Conservation (phyloP, 2,888 invertebrate species). For the Ormyrus nitidulus region DNA sequence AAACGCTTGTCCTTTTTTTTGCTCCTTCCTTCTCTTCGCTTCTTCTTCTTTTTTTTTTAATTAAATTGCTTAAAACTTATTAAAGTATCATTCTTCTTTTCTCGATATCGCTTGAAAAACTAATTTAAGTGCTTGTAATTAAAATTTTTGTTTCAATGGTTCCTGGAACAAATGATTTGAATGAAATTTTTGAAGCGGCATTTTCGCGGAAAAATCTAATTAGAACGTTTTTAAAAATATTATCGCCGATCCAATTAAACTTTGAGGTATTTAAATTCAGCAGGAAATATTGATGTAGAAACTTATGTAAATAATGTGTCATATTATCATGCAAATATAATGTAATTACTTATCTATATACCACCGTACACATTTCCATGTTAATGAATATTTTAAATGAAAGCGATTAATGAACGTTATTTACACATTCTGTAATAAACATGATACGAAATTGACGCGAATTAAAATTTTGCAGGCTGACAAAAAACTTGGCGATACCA, state of each 20-base stretch:
- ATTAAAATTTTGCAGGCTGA: too few species aligned
- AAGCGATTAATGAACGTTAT: background rate
- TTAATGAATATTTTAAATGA: conserved; percentile 29
- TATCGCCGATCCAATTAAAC: background rate
- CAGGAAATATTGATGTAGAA: conserved; percentile 10
- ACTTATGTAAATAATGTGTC: conserved; percentile 14
- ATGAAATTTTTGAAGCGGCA: background rate
- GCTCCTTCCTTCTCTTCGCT: background rate
- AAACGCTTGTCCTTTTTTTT: conserved; percentile 17
- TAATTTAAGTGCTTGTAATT: conserved; percentile 32
- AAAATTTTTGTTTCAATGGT: conserved; percentile 37
- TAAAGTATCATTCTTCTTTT: conserved; percentile 32
- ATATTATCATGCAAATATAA: background rate
- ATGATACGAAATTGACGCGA: too few species aligned
- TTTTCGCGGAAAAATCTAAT: too few species aligned
- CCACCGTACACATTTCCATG: conserved; percentile 10
- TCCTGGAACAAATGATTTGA: background rate
- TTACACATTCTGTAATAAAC: too few species aligned
- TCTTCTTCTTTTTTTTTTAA: conserved; percentile 35
- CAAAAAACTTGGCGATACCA: too few species aligned
- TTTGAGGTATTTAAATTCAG: conserved; percentile 6
- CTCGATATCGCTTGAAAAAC: conserved; percentile 31
- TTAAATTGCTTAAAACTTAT: conserved; percentile 43
- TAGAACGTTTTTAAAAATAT: background rate
- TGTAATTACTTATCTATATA: conserved; percentile 27